Base-by-base conservation (phyloP, 2,797 vertebrate species). In the Crocidura indochinensis region DNA sequence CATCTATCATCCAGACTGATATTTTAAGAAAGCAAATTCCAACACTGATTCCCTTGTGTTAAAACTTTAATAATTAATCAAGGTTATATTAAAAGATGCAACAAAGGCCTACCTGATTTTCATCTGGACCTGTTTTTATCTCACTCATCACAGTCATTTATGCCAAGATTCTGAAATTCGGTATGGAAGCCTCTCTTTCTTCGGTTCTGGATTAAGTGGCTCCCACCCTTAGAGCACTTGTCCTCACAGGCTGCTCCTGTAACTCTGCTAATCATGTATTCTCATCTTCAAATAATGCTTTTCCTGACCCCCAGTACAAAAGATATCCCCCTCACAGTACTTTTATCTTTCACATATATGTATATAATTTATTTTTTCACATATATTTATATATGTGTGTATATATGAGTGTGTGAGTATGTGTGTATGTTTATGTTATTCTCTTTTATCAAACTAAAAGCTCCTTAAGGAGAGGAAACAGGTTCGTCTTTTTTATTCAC, bases 371-470 rank as follows among this genome's bases (percentile, higher is more conserved):
- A 9, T 79, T 49, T 38, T 19, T 6, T 15, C 19, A 69, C 10
- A 38, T 24, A 24, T 29, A 5, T 68, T 15, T 24, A 17, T 62
- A 2, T 80, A 11, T 79, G 10, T 68, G 15, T 56, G 46, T 84
- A 31, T 31, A 2, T 85, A 51, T 90, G 44, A 38, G 38, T 38
- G 38, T 38, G 38, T 38, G 38, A 38, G 38, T 80, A 11, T 38
- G 38, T 38, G 38, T 2, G 38, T 80, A 11, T 31, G 26, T 79
- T 78, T 73, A 76, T 91, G 49, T 38, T 46, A 27, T 82, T 84
- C 22, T 79, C 31, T 14, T 79, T 31, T 83, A 49, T 72, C 60
- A 73, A 8, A 67, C 49, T 79, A 76, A 95, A 91, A 87, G 12
- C 51, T 75, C 62, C 56, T 11, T 69, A 56, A 31, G 27, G 67